Conservation (phyloP, 2,113 vertebrate species). For the cattle (Bos taurus) region DNA sequence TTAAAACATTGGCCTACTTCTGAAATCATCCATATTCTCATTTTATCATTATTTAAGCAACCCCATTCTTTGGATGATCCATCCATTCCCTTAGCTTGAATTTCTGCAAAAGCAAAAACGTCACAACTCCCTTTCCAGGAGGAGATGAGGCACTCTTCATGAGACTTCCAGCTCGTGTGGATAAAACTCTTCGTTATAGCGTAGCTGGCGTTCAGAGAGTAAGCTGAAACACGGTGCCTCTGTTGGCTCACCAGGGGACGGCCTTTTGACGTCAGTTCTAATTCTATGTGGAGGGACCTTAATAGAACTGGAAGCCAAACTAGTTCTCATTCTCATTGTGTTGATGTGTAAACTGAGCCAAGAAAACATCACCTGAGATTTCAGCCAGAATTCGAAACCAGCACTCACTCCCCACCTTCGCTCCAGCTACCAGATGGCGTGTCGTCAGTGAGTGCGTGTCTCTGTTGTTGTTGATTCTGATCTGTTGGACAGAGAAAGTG, state of each 20-base stretch:
- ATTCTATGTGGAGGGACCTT: background rate
- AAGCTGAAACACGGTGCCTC: fast-evolving
- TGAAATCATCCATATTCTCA: background rate
- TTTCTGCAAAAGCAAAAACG: background rate
- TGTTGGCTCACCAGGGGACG: background rate
- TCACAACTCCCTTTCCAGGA: background rate
- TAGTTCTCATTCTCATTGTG: background rate
- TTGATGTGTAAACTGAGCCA: conserved; percentile 43
- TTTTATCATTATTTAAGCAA: background rate
- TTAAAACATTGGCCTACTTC: background rate
- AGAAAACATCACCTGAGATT: background rate
- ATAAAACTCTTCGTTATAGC: fast-evolving
- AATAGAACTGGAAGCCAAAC: background rate
- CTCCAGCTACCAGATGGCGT: background rate
- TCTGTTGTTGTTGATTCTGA: conserved; percentile 52
- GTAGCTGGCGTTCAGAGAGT: background rate
- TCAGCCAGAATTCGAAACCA: background rate
- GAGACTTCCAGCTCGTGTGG: background rate
- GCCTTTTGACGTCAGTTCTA: background rate
- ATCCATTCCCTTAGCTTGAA: background rate
- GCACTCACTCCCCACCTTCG: background rate
- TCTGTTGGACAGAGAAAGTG: conserved; percentile 46
- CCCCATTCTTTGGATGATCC: background rate
- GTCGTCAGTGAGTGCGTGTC: background rate
- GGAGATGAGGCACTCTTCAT: background rate